These are phyloP conservation scores for Cabera pusaria DNA, from an alignment of 2,888 invertebrate species.

Conservation along the genomic window DNA sequence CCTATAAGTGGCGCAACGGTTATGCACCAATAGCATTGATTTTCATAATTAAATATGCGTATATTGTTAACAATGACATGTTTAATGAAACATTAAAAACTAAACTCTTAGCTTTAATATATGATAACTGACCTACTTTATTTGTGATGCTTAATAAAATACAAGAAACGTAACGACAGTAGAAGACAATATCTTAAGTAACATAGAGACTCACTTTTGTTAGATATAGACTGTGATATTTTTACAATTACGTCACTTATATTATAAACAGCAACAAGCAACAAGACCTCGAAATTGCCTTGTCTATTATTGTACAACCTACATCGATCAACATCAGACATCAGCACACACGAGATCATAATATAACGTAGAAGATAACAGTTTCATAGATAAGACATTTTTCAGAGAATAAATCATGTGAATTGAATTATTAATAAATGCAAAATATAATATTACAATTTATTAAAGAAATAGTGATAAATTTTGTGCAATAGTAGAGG, in stretches of 20 bases:
- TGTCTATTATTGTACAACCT: slow-evolving; percentile 27
- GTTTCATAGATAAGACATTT: slow-evolving; percentile 17
- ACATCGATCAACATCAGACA: slow-evolving; percentile 61
- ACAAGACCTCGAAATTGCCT: slow-evolving; percentile 41
- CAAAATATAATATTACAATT: no score
- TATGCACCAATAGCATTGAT: slow-evolving; percentile 32
- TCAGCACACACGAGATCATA: slow-evolving; percentile 44
- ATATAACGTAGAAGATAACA: slow-evolving; percentile 43
- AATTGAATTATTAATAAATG: slow-evolving; percentile 8
- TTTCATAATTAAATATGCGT: no score
- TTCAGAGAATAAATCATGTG: not conserved
- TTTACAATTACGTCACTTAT: slow-evolving; percentile 40
- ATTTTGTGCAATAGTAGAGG: no score
- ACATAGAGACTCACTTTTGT: no score
- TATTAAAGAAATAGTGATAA: no score
- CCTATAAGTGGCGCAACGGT: slow-evolving; percentile 44
- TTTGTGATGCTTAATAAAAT: not conserved
- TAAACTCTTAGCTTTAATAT: no score
- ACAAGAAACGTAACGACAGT: no score
- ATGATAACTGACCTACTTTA: no score
- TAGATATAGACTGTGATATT: no score
- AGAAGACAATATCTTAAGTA: no score
- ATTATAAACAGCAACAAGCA: slow-evolving; percentile 37
- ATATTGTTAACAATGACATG: no score
- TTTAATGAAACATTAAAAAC: no score